Base-by-base conservation (phyloP, 2,797 vertebrate genomes). In the Microctenopoma steveboyesi region DNA sequence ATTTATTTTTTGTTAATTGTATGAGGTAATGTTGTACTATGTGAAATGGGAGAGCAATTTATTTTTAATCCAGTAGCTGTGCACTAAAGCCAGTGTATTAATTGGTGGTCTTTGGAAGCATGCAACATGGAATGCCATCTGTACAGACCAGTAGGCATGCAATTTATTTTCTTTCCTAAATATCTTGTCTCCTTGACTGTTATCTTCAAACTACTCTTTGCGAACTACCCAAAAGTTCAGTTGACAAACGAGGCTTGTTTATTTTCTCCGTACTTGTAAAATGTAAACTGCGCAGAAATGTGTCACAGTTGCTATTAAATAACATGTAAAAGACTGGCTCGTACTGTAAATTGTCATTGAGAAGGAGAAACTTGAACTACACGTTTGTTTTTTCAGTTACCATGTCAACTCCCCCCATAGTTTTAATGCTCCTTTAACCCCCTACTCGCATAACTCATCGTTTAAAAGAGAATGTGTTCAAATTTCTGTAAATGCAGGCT, bases 231-330 rank as follows among this genome's bases (percentile, higher is more conserved):
- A 51, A 40, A 59, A 54, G 30, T 43, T 42, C 33, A 50, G 61
- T 61, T 47, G 56, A 45, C 16, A 42, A 57, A 40, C 39, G 56
- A 67, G 53, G 68, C 48, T 74, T 55, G 35, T 76, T 80, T 46
- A 18, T 50, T 55, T 58, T 64, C 53, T 54, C 37, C 30, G 27
- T 18, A 39, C 7, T 69, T 72, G 62, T 76, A 54, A 84, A 37
- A 72, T 58, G 14, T 48, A 76, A 59, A 80, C 49, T 87, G 60
- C 79, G 72, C 75, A 76, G 48, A 80, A 53, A 59, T 66, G 56
- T 77, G 52, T 73, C 70, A 78, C 63, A 52, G 72, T 80, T 85
- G 69, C 79, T 76, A 88, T 83, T 91, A 91, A 91, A 91, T 80
- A 65, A 71, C 55, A 42, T 75, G 46, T 56, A 25, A 69, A 27